Conservation (phyloP, 1,140 invertebrate species). For the Kradibia gibbosae region DNA sequence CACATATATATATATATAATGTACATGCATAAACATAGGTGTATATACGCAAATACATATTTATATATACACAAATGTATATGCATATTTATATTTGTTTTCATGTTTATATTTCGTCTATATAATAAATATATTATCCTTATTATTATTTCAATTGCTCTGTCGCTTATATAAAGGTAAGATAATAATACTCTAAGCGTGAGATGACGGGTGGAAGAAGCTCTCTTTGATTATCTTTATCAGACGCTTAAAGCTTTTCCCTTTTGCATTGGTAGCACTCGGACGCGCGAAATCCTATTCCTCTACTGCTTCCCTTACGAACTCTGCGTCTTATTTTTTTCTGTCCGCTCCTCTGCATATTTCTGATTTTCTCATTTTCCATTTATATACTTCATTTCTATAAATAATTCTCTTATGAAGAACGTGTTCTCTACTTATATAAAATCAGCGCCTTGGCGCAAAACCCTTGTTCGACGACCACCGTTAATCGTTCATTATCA, state of each 20-base stretch:
- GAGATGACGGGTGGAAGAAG: conserved; percentile 64
- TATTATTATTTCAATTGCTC: conserved; percentile 62
- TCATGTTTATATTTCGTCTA: conserved; percentile 56
- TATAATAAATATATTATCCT: conserved; percentile 58
- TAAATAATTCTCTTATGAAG: conserved; percentile 33
- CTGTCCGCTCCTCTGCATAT: conserved; percentile 42
- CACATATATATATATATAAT: conserved; percentile 55
- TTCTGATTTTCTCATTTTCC: conserved; percentile 35
- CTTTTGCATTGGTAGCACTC: conserved; percentile 32
- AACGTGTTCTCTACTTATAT: conserved; percentile 33
- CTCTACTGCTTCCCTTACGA: conserved; percentile 24
- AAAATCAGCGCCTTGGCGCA: conserved; percentile 27
- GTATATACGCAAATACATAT: neutral
- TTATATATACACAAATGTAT: neutral
- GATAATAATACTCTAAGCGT: conserved; percentile 68
- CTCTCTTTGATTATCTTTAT: conserved; percentile 46
- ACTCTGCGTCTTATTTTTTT: conserved; percentile 1
- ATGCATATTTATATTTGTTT: conserved; percentile 51
- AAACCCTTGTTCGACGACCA: conserved; percentile 45
- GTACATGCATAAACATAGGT: neutral
- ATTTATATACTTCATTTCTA: neutral
- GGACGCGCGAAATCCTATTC: conserved; percentile 43
- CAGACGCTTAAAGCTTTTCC: conserved; percentile 20
- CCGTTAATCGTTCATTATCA: conserved; percentile 27
- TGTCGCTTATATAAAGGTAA: conserved; percentile 67